These are phyloP conservation scores for Meloidogyne floridensis DNA, from an alignment of 1,140 invertebrate species.

Conservation along the genomic window DNA sequence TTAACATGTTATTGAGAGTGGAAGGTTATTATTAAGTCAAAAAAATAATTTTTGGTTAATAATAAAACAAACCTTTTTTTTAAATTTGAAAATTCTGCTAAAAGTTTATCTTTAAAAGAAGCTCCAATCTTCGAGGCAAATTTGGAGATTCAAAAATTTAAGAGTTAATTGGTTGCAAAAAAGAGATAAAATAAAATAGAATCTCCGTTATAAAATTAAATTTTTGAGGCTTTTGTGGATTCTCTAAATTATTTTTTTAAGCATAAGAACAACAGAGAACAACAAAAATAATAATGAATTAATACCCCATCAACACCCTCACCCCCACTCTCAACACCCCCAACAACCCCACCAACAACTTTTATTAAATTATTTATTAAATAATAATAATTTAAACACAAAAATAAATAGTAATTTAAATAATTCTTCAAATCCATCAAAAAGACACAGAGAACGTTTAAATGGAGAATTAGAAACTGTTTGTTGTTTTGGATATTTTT, in stretches of 20 bases:
- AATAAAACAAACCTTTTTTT: too few relatives aligned
- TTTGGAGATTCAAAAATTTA: too few relatives aligned
- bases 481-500: neutral
- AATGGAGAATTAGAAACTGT: slow-evolving; percentile 93
- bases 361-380: neutral
- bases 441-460: slow-evolving; percentile 90
- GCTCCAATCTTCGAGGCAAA: too few relatives aligned
- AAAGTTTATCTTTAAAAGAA: too few relatives aligned
- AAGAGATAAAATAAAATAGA: too few relatives aligned
- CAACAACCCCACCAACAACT: neutral
- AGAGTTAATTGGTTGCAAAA: too few relatives aligned
- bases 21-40: too few relatives aligned
- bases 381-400: neutral
- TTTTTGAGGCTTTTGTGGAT: too few relatives aligned
- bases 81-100: too few relatives aligned
- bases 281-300: neutral
- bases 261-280: neutral
- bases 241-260: slow-evolving; percentile 7
- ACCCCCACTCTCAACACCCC: neutral
- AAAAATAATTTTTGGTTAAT: too few relatives aligned
- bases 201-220: too few relatives aligned
- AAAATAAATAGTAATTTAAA: too few relatives aligned
- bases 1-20: neutral
- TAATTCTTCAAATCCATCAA: slow-evolving; percentile 84
- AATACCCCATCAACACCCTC: neutral